A percentile compares a stretch with the other conserved stretches of the same genome.
phyloP scores from a whole-genome alignment of 2,888 invertebrate species.

The Lacanobia wlatinum region DNA sequence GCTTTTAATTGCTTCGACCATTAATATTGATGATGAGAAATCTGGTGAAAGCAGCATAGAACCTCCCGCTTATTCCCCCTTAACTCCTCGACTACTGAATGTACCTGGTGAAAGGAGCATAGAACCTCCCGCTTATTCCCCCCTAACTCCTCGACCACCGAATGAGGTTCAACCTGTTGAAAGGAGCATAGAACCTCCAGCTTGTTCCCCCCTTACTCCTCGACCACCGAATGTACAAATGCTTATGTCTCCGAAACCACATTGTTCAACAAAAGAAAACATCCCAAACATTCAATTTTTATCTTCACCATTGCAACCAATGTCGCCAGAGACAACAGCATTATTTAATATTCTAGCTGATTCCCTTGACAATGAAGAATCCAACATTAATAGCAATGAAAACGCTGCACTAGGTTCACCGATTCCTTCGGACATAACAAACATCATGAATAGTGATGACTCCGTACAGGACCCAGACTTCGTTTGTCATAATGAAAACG shows the following conservation, averaged over 20 bases:
- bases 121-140: slow-evolving; percentile 31
- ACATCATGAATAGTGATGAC: slow-evolving; percentile 31
- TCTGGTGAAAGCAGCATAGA: slow-evolving; percentile 27
- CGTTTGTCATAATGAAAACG: slow-evolving; percentile 22
- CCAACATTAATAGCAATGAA: slow-evolving; percentile 28
- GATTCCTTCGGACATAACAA: slow-evolving; percentile 22
- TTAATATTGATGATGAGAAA: slow-evolving; percentile 9
- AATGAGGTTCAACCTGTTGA: not conserved
- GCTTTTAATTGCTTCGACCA: slow-evolving; percentile 10
- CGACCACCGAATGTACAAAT: slow-evolving; percentile 4
- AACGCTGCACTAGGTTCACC: slow-evolving; percentile 28
- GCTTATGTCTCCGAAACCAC: slow-evolving; percentile 25
- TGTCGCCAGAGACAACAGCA: slow-evolving; percentile 29
- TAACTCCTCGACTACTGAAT: slow-evolving; percentile 25
- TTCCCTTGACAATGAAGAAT: slow-evolving; percentile 26
- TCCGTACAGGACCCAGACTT: slow-evolving; percentile 24
- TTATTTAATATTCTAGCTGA: slow-evolving; percentile 29
- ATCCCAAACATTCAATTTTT: slow-evolving; percentile 6
- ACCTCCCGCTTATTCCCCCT: slow-evolving; percentile 27
- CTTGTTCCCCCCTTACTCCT: no score
- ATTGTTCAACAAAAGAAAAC: slow-evolving; percentile 29
- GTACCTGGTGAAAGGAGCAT: slow-evolving; percentile 26
- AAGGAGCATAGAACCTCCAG: no score
- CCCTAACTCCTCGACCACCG: slow-evolving; percentile 24
- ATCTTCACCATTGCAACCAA: slow-evolving; percentile 26